Evolutionary conservation across 2,113 vertebrate genomes (phyloP).

Genomic region (Etia nguti): DNA sequence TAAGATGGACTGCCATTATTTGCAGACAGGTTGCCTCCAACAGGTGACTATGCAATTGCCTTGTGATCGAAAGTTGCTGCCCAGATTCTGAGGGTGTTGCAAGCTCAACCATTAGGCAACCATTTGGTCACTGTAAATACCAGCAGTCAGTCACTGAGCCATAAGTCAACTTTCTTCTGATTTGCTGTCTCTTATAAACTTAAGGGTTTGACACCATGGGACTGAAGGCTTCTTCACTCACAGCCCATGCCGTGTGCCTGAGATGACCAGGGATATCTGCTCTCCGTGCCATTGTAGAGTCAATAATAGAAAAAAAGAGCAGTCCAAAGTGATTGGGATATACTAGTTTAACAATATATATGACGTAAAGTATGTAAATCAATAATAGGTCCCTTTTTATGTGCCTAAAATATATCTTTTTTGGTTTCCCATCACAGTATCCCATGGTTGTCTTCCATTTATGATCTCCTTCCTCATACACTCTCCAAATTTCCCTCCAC

Average conservation of each 20-base stretch:
- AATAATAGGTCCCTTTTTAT: background rate
- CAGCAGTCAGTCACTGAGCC: background rate
- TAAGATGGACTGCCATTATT: background rate
- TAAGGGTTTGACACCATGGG: background rate
- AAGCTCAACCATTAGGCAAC: background rate
- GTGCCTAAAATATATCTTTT: background rate
- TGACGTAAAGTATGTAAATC: background rate
- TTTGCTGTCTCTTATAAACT: background rate
- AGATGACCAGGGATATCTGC: background rate
- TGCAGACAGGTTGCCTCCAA: background rate
- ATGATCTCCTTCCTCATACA: background rate
- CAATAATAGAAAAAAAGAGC: background rate
- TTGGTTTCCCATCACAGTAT: background rate
- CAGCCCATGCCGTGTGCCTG: background rate
- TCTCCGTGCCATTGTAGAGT: background rate
- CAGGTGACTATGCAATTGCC: background rate
- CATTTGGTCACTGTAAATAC: background rate
- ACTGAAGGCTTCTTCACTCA: rapidly evolving
- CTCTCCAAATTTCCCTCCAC: background rate
- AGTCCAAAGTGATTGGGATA: background rate
- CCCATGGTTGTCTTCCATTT: background rate
- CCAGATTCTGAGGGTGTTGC: background rate
- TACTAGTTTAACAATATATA: background rate
- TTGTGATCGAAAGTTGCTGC: background rate
- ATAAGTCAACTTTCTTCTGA: background rate